Percentiles rank a stretch among this genome's conserved stretches.
phyloP scores from a whole-genome alignment of 1,140 invertebrate genomes.

The Phenacoccus solenopsis region DNA sequence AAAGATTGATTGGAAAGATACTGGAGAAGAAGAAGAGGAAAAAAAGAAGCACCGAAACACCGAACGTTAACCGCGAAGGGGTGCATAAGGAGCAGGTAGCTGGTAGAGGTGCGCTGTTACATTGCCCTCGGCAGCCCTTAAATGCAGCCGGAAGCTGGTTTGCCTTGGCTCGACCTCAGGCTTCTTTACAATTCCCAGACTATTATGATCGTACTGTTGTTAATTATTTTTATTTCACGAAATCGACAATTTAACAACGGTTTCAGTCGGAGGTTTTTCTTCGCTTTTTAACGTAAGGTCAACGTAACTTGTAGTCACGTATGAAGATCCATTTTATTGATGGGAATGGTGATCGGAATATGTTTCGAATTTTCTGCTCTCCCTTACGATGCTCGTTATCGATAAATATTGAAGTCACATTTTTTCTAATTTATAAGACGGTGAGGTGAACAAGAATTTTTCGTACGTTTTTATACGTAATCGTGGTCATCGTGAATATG shows the following conservation, averaged over 20 bases:
- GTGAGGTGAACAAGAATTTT: too few relatives aligned
- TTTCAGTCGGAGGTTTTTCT: neutral
- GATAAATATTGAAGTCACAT: too few relatives aligned
- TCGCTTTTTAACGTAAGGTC: neutral
- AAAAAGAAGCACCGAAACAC: neutral
- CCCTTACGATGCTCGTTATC: too few relatives aligned
- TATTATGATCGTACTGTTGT: neutral
- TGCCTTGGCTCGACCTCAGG: neutral
- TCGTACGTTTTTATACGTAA: too few relatives aligned
- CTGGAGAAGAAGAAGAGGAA: neutral
- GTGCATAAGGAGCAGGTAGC: neutral
- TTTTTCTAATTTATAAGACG: too few relatives aligned
- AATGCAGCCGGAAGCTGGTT: neutral
- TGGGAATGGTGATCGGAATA: too few relatives aligned
- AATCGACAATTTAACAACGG: neutral
- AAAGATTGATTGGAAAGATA: conserved; percentile 3
- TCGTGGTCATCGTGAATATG: too few relatives aligned
- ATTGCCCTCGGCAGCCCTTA: neutral
- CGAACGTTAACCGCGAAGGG: neutral
- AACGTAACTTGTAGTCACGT: neutral
- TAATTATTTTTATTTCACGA: neutral
- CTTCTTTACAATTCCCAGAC: conserved; percentile 1
- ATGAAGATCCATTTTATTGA: too few relatives aligned
- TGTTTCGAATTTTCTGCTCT: too few relatives aligned
- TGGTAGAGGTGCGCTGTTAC: neutral